Evolutionary conservation across 1,140 invertebrate genomes (phyloP).

Genomic region (Pentalonia nigronervosa): DNA sequence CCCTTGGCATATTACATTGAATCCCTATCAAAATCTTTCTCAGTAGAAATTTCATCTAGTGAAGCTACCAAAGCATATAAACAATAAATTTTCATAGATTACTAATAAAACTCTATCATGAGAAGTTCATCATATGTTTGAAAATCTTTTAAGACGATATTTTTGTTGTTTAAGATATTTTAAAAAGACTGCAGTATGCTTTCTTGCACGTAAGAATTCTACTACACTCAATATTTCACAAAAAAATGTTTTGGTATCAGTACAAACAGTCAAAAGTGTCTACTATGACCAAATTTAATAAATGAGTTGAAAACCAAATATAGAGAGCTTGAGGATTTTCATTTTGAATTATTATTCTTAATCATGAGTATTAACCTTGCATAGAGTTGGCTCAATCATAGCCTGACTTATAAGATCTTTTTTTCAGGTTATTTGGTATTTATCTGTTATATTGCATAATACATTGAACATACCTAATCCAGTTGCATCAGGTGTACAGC

Average conservation of each 20-base stretch:
- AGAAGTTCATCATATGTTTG: neutral
- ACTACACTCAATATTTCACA: neutral
- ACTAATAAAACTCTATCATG: neutral
- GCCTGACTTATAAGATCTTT: neutral
- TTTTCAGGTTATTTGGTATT: constrained; percentile 1
- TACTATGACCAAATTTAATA: neutral
- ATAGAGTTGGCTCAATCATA: neutral
- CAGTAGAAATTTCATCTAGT: neutral
- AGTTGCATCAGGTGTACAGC: neutral
- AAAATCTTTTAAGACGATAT: neutral
- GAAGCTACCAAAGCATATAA: neutral
- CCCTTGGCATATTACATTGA: neutral
- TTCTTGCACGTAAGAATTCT: neutral
- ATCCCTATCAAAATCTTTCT: neutral
- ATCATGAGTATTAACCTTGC: neutral
- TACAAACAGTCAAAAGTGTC: neutral
- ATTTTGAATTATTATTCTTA: neutral
- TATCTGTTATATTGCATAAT: neutral
- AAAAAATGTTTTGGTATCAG: neutral
- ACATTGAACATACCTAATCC: neutral
- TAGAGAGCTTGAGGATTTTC: neutral
- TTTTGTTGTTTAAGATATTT: neutral
- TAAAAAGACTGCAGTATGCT: neutral
- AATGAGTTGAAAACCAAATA: neutral
- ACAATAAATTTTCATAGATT: neutral